phyloP scores from a whole-genome alignment of 2,888 invertebrate species.

The Pimpla rufipes region DNA sequence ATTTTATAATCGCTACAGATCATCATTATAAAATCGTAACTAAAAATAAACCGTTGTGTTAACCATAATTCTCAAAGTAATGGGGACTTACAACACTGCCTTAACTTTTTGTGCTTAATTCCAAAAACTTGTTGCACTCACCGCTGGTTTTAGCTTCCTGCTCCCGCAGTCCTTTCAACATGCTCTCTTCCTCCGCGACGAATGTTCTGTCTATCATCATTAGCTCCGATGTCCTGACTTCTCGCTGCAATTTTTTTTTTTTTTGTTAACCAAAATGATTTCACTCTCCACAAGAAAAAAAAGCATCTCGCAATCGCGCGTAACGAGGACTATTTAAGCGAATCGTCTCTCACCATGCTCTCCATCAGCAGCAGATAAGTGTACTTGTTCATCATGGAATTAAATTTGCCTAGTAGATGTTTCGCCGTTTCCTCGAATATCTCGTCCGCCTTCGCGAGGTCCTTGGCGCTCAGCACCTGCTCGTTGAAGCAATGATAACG shows the following conservation, averaged over 20 bases:
- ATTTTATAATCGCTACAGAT: no score
- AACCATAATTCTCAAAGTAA: no score
- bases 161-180: slow-evolving; percentile 88
- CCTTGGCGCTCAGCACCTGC: slow-evolving; percentile 88
- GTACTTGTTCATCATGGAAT: slow-evolving; percentile 91
- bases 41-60: no score
- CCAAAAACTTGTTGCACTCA: slow-evolving; percentile 67
- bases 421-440: slow-evolving; percentile 90
- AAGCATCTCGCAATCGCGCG: no score
- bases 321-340: not conserved
- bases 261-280: no score
- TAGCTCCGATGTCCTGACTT: slow-evolving; percentile 91
- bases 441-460: slow-evolving; percentile 90
- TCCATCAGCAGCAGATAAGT: slow-evolving; percentile 91
- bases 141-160: slow-evolving; percentile 85
- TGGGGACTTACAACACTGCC: no score
- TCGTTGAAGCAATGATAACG: slow-evolving; percentile 92
- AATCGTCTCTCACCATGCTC: slow-evolving; percentile 89
- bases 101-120: not conserved
- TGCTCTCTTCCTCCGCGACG: slow-evolving; percentile 90
- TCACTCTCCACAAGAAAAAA: no score
- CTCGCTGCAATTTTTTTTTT: slow-evolving; percentile 86
- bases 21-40: no score
- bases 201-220: slow-evolving; percentile 92
- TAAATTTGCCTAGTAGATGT: slow-evolving; percentile 90